Evolutionary conservation across 2,797 vertebrate genomes (phyloP).

Genomic region (Ispidina picta): DNA sequence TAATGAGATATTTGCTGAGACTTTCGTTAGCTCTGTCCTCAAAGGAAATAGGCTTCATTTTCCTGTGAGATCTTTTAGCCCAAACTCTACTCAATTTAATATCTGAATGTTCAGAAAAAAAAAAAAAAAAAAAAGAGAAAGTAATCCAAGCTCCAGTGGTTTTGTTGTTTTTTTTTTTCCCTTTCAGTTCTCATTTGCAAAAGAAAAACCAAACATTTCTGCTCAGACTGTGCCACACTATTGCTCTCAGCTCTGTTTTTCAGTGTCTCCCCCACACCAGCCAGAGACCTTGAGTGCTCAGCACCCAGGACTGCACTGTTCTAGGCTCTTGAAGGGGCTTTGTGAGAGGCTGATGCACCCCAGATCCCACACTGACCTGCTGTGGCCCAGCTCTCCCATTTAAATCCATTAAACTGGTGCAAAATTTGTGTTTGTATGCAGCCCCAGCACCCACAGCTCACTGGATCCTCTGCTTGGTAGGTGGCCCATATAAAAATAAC

Average conservation of each 20-base stretch:
- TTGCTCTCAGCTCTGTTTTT: background rate
- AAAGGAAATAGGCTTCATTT: conserved; percentile 40
- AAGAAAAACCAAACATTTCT: background rate
- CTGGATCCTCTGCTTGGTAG: background rate
- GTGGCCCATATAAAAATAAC: background rate
- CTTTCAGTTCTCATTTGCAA: background rate
- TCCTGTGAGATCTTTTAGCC: background rate
- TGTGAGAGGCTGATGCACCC: background rate
- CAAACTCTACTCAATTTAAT: background rate
- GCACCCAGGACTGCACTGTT: fast-evolving
- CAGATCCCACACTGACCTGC: fast-evolving
- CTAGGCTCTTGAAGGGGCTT: background rate
- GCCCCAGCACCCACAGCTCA: fast-evolving
- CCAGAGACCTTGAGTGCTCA: fast-evolving
- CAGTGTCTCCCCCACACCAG: background rate
- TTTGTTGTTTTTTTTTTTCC: background rate
- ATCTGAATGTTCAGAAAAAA: background rate
- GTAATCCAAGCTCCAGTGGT: background rate
- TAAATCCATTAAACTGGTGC: background rate
- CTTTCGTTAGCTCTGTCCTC: conserved; percentile 37
- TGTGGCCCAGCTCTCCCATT: background rate
- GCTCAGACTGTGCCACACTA: background rate
- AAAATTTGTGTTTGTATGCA: background rate
- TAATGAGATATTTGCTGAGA: background rate
- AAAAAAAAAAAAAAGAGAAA: background rate